Evolutionary conservation across 1,140 invertebrate genomes (phyloP).

Genomic region (Drosophila parvula): DNA sequence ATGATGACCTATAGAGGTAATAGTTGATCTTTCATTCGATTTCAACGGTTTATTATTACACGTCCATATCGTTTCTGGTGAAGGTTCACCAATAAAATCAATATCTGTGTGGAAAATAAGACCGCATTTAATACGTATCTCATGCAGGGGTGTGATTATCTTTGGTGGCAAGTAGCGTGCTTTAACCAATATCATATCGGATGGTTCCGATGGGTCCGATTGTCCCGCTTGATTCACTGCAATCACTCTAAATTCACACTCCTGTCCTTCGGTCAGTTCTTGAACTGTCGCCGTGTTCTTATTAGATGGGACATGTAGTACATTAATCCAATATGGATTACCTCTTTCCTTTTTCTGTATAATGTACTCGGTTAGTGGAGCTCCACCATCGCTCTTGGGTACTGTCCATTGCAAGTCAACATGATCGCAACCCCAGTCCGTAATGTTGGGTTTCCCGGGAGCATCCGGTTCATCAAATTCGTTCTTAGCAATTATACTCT

Average conservation of each 20-base stretch:
- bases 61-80: constrained; percentile 92
- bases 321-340: constrained; percentile 95
- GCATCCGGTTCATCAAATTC: constrained; percentile 96
- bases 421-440: constrained; percentile 97
- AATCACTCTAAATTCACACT: constrained; percentile 98
- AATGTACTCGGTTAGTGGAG: constrained; percentile 96
- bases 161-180: constrained; percentile 95
- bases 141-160: constrained; percentile 94
- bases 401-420: constrained; percentile 95
- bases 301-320: constrained; percentile 91
- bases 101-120: constrained; percentile 96
- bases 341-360: constrained; percentile 99
- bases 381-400: constrained; percentile 95
- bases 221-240: constrained; percentile 98
- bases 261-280: constrained; percentile 95
- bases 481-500: constrained; percentile 96
- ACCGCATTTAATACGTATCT: constrained; percentile 95
- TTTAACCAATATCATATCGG: constrained; percentile 94
- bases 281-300: constrained; percentile 92
- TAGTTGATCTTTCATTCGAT: constrained; percentile 92
- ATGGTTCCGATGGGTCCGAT: constrained; percentile 97
- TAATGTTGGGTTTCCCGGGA: constrained; percentile 94
- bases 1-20: constrained; percentile 95
- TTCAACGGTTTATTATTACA: constrained; percentile 88
- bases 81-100: constrained; percentile 95